Conservation (phyloP, 2,888 invertebrate genomes). For the Agonum fuliginosum region DNA sequence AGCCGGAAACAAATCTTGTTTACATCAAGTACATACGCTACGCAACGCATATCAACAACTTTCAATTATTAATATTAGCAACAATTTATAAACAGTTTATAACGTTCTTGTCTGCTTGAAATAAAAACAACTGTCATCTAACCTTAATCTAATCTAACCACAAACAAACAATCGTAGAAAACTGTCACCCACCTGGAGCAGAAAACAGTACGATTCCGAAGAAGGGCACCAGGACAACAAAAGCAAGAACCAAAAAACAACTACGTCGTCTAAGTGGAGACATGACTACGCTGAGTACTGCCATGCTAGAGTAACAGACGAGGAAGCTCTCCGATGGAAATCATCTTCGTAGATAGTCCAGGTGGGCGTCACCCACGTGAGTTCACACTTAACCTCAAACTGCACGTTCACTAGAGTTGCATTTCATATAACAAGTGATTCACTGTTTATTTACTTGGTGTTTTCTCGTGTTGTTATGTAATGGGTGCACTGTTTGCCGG, state of each 20-base stretch:
- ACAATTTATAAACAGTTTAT: too few relatives aligned
- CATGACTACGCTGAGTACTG: constrained; percentile 69
- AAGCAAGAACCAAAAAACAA: constrained; percentile 75
- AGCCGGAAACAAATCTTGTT: background rate
- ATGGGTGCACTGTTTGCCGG: background rate
- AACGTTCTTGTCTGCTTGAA: too few relatives aligned
- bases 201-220: constrained; percentile 75
- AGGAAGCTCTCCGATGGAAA: constrained; percentile 36
- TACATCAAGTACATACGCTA: too few relatives aligned
- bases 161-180: background rate
- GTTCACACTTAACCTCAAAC: too few relatives aligned
- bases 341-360: constrained; percentile 40
- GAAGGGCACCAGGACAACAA: constrained; percentile 77
- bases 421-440: too few relatives aligned
- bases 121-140: background rate
- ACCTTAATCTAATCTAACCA: background rate
- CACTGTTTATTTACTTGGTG: too few relatives aligned
- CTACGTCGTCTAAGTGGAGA: constrained; percentile 75
- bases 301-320: constrained; percentile 68
- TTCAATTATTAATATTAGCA: too few relatives aligned
- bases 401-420: background rate
- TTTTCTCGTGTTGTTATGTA: background rate
- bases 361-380: constrained; percentile 52
- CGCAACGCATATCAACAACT: too few relatives aligned
- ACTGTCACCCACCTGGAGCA: constrained; percentile 73